Evolutionary conservation across 2,113 vertebrate genomes (phyloP), one percentile per base, ranked within the genome.

Genomic region (Thinocorus orbignyianus): DNA sequence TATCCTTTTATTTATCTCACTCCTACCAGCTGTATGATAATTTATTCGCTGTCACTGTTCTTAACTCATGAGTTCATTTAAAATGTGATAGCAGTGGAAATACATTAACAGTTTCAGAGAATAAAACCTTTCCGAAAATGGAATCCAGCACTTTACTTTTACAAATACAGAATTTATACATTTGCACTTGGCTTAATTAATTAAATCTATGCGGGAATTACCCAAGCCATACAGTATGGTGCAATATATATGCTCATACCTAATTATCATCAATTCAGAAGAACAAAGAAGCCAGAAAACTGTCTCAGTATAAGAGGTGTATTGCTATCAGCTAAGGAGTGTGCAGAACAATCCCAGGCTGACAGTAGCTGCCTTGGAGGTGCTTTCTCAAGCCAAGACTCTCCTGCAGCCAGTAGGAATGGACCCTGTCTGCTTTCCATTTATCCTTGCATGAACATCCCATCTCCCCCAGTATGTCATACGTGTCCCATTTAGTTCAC

Each of bases 21-120:
- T 97, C 85, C 86, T 94, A 92, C 88, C 81, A 93, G 93, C 94
- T 85, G 91, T 93, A 95, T 87, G 90, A 88, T 95, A 97, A 97
- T 97, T 97, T 96, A 95, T 97, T 93, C 96, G 95, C 90, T 93
- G 95, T 93, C 93, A 95, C 90, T 95, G 69, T 93, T 95, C 86
- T 94, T 95, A 96, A 96, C 92, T 97, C 89, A 76, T 51, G 88
- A 93, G 95, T 97, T 95, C 90, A 93, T 88, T 95, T 90, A 86
- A 96, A 94, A 89, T 79, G 93, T 25, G 91, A 93, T 92, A 95
- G 77, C 91, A 90, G 52, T 85, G 69, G 69, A 92, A 94, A 87
- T 87, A 55, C 48, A 95, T 96, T 92, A 95, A 79, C 90, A 93
- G 92, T 81, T 97, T 79, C 85, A 81, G 82, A 95, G 88, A 92